Base-by-base conservation (phyloP, 1,140 invertebrate genomes). In the Colletes gigas region DNA sequence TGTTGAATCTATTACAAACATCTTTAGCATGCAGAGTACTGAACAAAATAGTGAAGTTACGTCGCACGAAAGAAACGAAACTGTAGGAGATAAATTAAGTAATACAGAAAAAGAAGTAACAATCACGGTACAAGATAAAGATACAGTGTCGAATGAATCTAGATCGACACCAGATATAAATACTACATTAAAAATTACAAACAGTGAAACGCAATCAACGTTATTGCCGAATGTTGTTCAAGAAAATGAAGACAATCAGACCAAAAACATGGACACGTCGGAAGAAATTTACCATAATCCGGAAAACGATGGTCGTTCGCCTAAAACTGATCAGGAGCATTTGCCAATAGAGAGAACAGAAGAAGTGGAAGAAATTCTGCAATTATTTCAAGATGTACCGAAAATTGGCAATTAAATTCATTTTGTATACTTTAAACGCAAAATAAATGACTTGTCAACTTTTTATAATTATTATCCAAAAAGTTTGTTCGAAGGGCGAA, bases 371-470 rank as follows among this genome's bases (percentile, higher is more conserved):
- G 60, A 78, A 21, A 74, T 87, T 8, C 19, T 85, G 7, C 60
- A 65, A 60, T 69, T 78, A 19, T 89, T 89, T 55, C 81, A 84
- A 8, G 83, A 89, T 59, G 30, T 88, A 66, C n/a, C 78, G 44
- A 82, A 85, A 65, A 73, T 75, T 21, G 4, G 41, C 47, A 78
- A 41, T 70, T 63, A 17, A 4, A 63, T 63, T 57, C 39, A 70
- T 78, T 78, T 59, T 12, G 39, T 55, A 59, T 55, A 60, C 30
- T 50, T 72, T 44, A 55, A 47, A 14, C 44, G 6, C 2, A 78
- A 62, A 52, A 30, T 60, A 57, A 72, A 67, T 54, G 41, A 55
- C 44, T n/a, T 19, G 15, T 55, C 12, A 10, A 71, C 47, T 76
- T 5, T 6, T 1, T 41, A 60, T 14, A 12, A n/a, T 66, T 39